These are phyloP conservation scores for Chamaea fasciata DNA, from an alignment of 2,113 vertebrate genomes.

Conservation along the genomic window DNA sequence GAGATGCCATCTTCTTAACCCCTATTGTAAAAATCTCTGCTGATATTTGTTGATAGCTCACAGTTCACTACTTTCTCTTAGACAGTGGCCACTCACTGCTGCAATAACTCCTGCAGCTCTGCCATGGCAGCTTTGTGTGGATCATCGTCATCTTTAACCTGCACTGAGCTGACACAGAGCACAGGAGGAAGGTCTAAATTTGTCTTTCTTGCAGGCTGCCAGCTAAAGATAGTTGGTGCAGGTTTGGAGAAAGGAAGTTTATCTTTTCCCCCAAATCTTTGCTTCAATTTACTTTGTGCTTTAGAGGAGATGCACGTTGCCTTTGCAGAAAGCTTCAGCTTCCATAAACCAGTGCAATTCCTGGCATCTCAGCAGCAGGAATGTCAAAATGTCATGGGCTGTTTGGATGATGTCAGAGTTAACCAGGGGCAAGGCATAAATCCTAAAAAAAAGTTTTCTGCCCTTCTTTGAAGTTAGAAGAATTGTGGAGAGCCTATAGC, in stretches of 20 bases:
- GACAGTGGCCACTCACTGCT: not conserved
- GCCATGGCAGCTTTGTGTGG: not conserved
- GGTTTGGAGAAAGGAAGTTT: not conserved
- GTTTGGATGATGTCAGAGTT: not conserved
- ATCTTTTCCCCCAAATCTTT: not conserved
- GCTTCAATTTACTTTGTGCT: not conserved
- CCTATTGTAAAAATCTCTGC: not conserved
- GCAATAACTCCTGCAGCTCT: not conserved
- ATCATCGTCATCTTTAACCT: not conserved
- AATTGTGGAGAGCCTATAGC: not conserved
- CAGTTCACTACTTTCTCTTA: not conserved
- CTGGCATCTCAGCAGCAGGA: not conserved
- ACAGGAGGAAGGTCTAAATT: not conserved
- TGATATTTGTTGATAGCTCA: not conserved
- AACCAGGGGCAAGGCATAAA: not conserved
- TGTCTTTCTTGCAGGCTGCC: not conserved
- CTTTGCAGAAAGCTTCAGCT: not conserved
- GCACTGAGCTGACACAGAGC: not conserved
- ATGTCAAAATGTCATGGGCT: not conserved
- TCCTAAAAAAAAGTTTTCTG: not conserved
- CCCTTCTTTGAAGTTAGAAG: not conserved
- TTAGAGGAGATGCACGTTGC: not conserved
- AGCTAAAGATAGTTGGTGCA: not conserved
- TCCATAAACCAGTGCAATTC: not conserved
- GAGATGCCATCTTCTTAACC: not conserved